phyloP scores from a whole-genome alignment of 23 tunicate genomes.

The Botrylloides violaceus region DNA sequence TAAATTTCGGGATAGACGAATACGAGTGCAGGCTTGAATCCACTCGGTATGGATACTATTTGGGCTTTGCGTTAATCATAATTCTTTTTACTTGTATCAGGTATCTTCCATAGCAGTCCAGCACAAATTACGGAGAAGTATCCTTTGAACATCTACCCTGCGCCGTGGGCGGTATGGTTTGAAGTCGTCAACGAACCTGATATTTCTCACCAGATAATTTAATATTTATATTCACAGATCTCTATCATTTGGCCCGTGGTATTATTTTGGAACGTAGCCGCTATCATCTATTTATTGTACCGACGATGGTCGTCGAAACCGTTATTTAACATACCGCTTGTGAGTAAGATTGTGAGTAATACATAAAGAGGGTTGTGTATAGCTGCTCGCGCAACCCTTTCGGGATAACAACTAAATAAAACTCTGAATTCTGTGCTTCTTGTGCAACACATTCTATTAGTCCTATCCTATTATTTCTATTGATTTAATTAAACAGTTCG shows the following conservation, averaged over 20 bases:
- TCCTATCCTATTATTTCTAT: too few relatives aligned
- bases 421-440: too few relatives aligned
- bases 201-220: not conserved
- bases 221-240: not conserved
- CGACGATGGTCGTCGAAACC: conserved; percentile 2
- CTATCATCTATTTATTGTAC: not conserved
- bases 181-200: not conserved
- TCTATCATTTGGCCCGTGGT: conserved; percentile 18
- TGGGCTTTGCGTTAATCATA: too few relatives aligned
- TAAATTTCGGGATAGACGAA: too few relatives aligned
- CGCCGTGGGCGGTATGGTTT: conserved; percentile 19
- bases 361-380: not conserved
- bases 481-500: too few relatives aligned
- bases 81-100: not conserved
- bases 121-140: conserved; percentile 17
- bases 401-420: too few relatives aligned
- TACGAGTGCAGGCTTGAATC: too few relatives aligned
- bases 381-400: too few relatives aligned
- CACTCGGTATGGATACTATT: too few relatives aligned
- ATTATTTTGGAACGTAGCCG: conserved; percentile 6
- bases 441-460: too few relatives aligned
- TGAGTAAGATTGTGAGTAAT: not conserved
- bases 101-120: conserved; percentile 9
- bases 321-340: not conserved
- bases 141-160: conserved; percentile 1